A percentile compares a stretch with the other conserved stretches of the same genome.
Conservation (phyloP, 2,113 vertebrate species). For the Aphyosemion australe region DNA sequence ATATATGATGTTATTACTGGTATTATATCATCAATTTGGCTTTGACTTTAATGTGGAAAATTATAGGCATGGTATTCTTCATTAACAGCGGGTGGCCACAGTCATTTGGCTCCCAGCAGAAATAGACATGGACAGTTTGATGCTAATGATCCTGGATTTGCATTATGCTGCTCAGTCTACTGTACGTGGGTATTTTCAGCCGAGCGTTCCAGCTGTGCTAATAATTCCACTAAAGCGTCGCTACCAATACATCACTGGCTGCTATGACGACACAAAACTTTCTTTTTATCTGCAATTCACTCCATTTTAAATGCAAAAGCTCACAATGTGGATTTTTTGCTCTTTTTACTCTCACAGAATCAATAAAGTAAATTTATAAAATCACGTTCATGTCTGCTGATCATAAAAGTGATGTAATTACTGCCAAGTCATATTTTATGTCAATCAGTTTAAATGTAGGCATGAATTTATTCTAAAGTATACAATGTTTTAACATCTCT, state of each 20-base stretch:
- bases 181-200: slow-evolving; percentile 42
- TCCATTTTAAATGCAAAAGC: slow-evolving; percentile 2
- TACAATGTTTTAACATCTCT: too few species aligned
- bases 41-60: slow-evolving; percentile 40
- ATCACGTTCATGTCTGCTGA: too few species aligned
- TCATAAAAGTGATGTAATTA: too few species aligned
- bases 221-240: slow-evolving; percentile 39
- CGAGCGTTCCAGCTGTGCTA: slow-evolving; percentile 42
- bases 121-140: slow-evolving; percentile 49
- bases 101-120: slow-evolving; percentile 36
- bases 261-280: slow-evolving; percentile 4
- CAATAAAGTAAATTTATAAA: too few species aligned
- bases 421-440: too few species aligned
- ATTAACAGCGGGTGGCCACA: slow-evolving; percentile 44
- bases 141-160: slow-evolving; percentile 42
- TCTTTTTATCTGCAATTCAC: not conserved
- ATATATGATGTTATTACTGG: slow-evolving; percentile 12
- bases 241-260: slow-evolving; percentile 29
- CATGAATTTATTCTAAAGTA: too few species aligned
- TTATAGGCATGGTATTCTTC: slow-evolving; percentile 31
- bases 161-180: slow-evolving; percentile 48
- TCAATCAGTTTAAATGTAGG: too few species aligned
- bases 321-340: not conserved
- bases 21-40: slow-evolving; percentile 24
- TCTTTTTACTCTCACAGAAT: not conserved